Evolutionary conservation across 2,797 vertebrate species (phyloP), one percentile per base, ranked within the genome.

Genomic region (Melanotaenia maccullochi): DNA sequence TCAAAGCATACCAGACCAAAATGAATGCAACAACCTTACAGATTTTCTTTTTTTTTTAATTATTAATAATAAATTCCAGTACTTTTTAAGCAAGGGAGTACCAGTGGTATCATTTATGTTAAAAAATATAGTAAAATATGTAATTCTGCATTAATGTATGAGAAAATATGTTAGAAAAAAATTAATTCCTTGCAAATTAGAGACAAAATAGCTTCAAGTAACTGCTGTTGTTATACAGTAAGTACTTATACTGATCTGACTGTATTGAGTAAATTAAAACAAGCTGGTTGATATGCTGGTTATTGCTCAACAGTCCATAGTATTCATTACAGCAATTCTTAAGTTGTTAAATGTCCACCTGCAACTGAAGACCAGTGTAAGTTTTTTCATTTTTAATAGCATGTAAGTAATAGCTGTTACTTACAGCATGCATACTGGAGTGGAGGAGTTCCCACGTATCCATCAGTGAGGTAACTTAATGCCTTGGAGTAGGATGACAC

Each of bases 361-460:
- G 65, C 60, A 69, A 52, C 60, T 60, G 38, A 59, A 52, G 55
- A 72, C 42, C 52, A 52, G 54, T 44, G 65, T 28, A 64, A 70
- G 77, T 40, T 25, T 63, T 75, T 87, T 59, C 54, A 74, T 82
- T 78, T 85, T 84, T 86, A 89, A 90, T 79, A 32, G 64, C 62
- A 22, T 64, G 63, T 49, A 33, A 36, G 42, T 9, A 6, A 65
- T 75, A 65, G 71, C 73, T 78, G 55, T 86, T 74, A 85, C 73
- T 83, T 70, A 78, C 78, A 80, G 74, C 60, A 69, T 9, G 59
- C 47, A 54, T 9, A 33, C 33, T 54, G 30, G 25, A 57, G 30
- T 20, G 9, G 51, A 74, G 62, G 44, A 35, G 36, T 8, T 68
- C 25, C 6, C 18, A 44, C 18, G 51, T 56, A 54, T 9, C 20